Evolutionary conservation across 23 tunicate genomes (phyloP).

Genomic region (Trididemnum miniatum): DNA sequence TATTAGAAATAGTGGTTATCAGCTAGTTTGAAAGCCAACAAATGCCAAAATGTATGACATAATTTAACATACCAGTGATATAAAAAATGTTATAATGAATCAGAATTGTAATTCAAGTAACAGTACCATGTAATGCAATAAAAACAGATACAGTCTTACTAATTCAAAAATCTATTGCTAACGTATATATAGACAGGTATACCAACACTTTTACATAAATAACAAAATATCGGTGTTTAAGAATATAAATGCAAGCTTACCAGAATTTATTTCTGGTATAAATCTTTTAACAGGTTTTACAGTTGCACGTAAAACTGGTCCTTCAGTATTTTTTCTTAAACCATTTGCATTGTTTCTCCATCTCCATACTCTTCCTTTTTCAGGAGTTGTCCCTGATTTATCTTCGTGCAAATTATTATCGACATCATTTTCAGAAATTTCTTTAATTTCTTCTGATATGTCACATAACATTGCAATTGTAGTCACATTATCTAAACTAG

Average conservation of each 20-base stretch:
- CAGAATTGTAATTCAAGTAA: not conserved
- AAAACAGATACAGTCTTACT: not conserved
- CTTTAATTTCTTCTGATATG: not conserved
- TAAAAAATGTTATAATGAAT: too few relatives aligned
- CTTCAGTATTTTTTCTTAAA: slow-evolving; percentile 36
- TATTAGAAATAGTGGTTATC: too few relatives aligned
- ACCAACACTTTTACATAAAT: too few relatives aligned
- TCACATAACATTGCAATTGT: slow-evolving; percentile 30
- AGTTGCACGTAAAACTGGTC: slow-evolving; percentile 77
- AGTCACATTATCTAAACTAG: not conserved
- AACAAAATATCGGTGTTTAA: too few relatives aligned
- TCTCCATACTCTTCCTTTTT: slow-evolving; percentile 80
- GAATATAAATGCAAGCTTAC: too few relatives aligned
- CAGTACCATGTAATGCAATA: not conserved
- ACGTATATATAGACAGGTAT: not conserved
- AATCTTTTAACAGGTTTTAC: slow-evolving; percentile 90
- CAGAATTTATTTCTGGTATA: slow-evolving; percentile 51
- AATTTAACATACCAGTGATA: too few relatives aligned
- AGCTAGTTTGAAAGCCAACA: too few relatives aligned
- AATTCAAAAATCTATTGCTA: not conserved
- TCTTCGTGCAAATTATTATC: not conserved
- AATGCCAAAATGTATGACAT: too few relatives aligned
- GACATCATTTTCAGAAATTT: not conserved
- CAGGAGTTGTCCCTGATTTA: slow-evolving; percentile 31
- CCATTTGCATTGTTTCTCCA: slow-evolving; percentile 17